Conservation (phyloP, 1,140 invertebrate genomes). For the Metopolophium dirhodum region DNA sequence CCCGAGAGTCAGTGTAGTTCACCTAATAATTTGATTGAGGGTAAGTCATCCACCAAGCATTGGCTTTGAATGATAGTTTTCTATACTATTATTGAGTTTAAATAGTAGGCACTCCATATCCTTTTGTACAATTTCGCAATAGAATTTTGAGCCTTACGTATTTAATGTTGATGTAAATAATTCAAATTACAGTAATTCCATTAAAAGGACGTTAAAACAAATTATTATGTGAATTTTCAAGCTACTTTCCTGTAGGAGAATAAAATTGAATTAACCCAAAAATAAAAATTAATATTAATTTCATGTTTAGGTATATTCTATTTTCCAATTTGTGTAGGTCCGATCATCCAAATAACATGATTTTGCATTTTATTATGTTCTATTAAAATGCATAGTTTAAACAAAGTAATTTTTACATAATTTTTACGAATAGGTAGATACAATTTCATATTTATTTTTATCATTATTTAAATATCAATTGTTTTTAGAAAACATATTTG, state of each 20-base stretch:
- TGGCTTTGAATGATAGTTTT: neutral
- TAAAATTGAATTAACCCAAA: neutral
- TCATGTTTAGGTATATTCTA: neutral
- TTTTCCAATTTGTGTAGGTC: neutral
- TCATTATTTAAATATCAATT: neutral
- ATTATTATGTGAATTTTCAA: neutral
- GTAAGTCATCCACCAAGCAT: neutral
- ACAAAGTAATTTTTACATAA: neutral
- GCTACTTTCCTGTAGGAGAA: neutral
- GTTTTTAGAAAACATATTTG: slow-evolving; percentile 13
- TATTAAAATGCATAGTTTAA: no score
- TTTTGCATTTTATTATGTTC: no score
- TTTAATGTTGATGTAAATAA: neutral
- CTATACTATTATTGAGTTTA: neutral
- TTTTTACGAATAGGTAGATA: neutral
- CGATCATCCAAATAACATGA: no score
- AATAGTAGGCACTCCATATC: neutral
- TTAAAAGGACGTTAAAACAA: no score
- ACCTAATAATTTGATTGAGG: no score
- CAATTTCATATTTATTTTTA: neutral
- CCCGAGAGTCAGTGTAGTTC: fast-evolving
- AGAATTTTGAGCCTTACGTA: neutral
- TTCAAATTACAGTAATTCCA: neutral
- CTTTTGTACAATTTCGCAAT: neutral
- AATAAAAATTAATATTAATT: neutral